A percentile compares a stretch with the other conserved stretches of the same genome.
phyloP scores from a whole-genome alignment of 2,113 vertebrate species.

The Rousettus leschenaultii region DNA sequence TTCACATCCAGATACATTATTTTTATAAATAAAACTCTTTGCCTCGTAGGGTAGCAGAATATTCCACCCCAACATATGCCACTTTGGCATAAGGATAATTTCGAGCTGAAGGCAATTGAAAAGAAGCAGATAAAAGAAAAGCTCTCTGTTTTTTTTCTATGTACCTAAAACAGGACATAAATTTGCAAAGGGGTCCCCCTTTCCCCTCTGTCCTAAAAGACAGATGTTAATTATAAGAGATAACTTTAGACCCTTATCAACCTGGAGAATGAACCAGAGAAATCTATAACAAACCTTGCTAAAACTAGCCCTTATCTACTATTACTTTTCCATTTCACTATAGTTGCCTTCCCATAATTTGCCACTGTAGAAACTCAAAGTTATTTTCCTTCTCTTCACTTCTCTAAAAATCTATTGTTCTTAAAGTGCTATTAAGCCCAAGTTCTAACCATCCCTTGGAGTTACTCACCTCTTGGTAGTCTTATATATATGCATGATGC shows the following conservation, averaged over 20 bases:
- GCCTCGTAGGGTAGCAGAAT: background rate
- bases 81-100: background rate
- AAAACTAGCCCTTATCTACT: background rate
- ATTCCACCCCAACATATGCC: background rate
- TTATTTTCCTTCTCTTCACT: background rate
- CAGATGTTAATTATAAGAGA: background rate
- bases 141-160: background rate
- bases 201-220: background rate
- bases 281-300: background rate
- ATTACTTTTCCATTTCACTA: background rate
- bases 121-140: background rate
- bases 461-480: background rate
- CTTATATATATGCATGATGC: background rate
- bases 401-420: background rate
- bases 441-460: background rate
- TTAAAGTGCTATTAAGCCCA: background rate
- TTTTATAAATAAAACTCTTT: slow-evolving; percentile 23
- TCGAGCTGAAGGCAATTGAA: background rate
- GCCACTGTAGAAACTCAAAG: background rate
- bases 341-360: background rate
- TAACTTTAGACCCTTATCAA: background rate
- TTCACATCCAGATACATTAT: background rate
- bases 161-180: background rate
- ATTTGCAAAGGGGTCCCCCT: background rate
- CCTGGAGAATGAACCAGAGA: background rate